Evolutionary conservation across 2,113 vertebrate species (phyloP).

Genomic region (Abramis brama): DNA sequence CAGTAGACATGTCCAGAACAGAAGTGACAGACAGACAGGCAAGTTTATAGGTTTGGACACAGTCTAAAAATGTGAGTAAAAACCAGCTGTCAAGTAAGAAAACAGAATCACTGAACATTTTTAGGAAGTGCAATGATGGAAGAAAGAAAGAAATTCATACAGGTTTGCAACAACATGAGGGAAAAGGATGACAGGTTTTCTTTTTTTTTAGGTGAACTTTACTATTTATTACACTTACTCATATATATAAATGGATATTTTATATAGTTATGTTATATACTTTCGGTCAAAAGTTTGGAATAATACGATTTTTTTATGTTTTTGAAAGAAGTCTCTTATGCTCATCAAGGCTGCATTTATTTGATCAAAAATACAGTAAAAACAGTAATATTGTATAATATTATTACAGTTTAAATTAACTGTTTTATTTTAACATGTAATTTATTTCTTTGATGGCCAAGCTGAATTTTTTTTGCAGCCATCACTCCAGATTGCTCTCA

Average conservation of each 20-base stretch:
- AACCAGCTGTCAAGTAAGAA: background rate
- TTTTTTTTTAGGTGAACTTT: background rate
- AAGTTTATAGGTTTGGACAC: conserved; percentile 15
- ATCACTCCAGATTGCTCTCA: no score
- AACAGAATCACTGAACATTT: background rate
- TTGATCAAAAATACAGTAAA: background rate
- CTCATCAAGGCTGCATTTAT: background rate
- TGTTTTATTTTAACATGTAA: no score
- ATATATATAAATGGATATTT: background rate
- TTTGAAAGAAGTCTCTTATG: background rate
- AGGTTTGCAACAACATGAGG: background rate
- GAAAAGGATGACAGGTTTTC: background rate
- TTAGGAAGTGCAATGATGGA: background rate
- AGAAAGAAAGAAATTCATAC: background rate
- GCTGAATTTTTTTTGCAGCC: no score
- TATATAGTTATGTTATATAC: no score
- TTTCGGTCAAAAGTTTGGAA: no score
- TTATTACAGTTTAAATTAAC: no score
- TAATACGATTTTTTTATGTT: background rate
- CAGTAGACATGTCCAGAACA: background rate
- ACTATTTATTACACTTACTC: background rate
- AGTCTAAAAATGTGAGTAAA: conserved; percentile 3
- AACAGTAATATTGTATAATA: no score
- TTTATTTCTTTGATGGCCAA: no score
- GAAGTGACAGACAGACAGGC: background rate